These are phyloP conservation scores for Fabriciana adippe DNA, from an alignment of 2,888 invertebrate species.

Conservation along the genomic window DNA sequence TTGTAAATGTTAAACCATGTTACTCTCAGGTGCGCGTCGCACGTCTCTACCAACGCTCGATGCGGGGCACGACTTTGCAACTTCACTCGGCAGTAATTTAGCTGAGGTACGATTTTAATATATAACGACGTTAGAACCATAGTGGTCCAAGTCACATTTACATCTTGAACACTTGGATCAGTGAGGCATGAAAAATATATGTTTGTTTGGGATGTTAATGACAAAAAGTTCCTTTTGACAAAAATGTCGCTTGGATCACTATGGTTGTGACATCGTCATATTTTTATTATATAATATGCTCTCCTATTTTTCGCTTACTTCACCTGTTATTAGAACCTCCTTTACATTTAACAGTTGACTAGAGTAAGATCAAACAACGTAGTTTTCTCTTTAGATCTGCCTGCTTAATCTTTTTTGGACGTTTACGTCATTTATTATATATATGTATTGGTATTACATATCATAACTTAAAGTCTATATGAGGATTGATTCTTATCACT, in stretches of 20 bases:
- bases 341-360: no score
- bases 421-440: slow-evolving; percentile 5
- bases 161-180: no score
- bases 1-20: slow-evolving; percentile 62
- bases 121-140: no score
- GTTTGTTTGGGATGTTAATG: no score
- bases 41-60: slow-evolving; percentile 55
- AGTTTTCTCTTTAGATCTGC: no score
- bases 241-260: no score
- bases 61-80: slow-evolving; percentile 40
- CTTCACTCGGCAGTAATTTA: slow-evolving; percentile 36
- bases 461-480: slow-evolving; percentile 7
- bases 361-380: no score
- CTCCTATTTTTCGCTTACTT: not conserved
- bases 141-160: no score
- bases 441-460: slow-evolving; percentile 9
- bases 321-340: no score
- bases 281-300: not conserved
- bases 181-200: no score
- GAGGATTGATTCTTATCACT: slow-evolving; percentile 11
- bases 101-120: slow-evolving; percentile 32
- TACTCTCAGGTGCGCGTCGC: slow-evolving; percentile 68
- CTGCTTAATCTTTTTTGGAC: not conserved
- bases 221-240: no score
- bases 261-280: no score